Conservation (phyloP, 64 coral and sea anemone species). For the Porites australiensis region DNA sequence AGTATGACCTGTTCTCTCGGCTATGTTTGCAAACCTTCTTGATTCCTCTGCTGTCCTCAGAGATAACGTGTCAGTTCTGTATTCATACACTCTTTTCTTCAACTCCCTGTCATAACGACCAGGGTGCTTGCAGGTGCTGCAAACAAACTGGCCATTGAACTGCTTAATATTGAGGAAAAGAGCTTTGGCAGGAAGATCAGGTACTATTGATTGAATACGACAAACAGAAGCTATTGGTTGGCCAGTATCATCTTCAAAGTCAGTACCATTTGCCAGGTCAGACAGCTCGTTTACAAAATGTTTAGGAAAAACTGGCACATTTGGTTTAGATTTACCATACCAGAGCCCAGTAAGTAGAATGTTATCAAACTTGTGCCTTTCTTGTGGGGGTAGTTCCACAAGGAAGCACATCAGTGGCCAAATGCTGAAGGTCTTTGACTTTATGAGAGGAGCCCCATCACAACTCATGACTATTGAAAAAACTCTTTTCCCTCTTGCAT, state of each 20-base stretch:
- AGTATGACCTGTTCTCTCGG: neutral
- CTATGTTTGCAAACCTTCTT: neutral
- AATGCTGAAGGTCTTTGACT: slow-evolving; percentile 59
- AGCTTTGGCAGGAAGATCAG: slow-evolving; percentile 62
- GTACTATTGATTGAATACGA: slow-evolving; percentile 48
- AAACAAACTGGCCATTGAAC: slow-evolving; percentile 70
- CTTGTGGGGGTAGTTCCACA: slow-evolving; percentile 34
- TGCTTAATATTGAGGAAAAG: slow-evolving; percentile 65
- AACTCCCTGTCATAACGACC: slow-evolving; percentile 19
- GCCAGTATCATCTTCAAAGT: slow-evolving; percentile 19
- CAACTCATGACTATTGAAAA: slow-evolving; percentile 45
- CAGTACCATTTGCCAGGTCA: neutral
- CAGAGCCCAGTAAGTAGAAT: slow-evolving; percentile 42
- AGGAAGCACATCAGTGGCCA: slow-evolving; percentile 69
- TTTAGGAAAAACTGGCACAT: slow-evolving; percentile 4
- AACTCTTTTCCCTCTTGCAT: neutral
- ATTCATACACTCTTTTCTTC: slow-evolving; percentile 39
- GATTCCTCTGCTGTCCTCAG: neutral
- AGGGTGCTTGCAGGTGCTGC: slow-evolving; percentile 53
- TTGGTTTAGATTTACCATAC: slow-evolving; percentile 62
- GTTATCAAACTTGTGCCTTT: slow-evolving; percentile 50
- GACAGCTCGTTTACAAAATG: slow-evolving; percentile 22
- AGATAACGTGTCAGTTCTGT: neutral
- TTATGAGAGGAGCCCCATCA: slow-evolving; percentile 59
- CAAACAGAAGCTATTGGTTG: neutral